phyloP scores from a whole-genome alignment of 2,113 vertebrate species.

The Phylloscopus trochiloides region DNA sequence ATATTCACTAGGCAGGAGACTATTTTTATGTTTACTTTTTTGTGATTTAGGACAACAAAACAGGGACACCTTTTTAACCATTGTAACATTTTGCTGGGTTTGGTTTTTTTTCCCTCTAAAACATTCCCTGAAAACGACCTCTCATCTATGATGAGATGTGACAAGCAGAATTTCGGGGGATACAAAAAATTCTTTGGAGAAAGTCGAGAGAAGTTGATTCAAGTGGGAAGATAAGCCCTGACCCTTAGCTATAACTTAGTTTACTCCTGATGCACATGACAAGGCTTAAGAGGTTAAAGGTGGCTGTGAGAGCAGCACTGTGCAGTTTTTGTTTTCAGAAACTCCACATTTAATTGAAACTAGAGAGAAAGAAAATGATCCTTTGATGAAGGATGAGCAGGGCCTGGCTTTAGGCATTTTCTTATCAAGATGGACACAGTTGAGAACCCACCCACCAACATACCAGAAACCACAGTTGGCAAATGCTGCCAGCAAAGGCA shows the following conservation, averaged over 20 bases:
- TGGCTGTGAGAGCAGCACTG: not conserved
- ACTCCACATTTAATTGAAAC: constrained; percentile 4
- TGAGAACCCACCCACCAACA: constrained; percentile 57
- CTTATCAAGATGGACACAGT: constrained; percentile 39
- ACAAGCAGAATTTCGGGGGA: not conserved
- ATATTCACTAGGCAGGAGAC: not conserved
- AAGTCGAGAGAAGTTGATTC: not conserved
- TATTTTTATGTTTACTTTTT: constrained; percentile 3
- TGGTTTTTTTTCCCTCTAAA: not conserved
- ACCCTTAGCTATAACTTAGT: not conserved
- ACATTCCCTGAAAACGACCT: not conserved
- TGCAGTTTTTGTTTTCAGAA: not conserved
- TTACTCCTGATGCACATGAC: not conserved
- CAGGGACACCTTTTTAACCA: not conserved
- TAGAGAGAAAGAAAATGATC: constrained; percentile 19
- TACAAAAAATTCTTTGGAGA: not conserved
- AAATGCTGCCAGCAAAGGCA: constrained; percentile 3
- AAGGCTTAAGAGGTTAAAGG: not conserved
- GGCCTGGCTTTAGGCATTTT: constrained; percentile 38
- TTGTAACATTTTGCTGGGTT: not conserved
- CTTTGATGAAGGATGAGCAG: not conserved
- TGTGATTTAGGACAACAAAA: not conserved
- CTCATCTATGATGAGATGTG: not conserved
- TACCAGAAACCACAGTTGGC: constrained; percentile 53
- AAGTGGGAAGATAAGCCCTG: not conserved